Evolutionary conservation across 2,888 invertebrate species (phyloP).

Genomic region (Rhagonycha fulva): DNA sequence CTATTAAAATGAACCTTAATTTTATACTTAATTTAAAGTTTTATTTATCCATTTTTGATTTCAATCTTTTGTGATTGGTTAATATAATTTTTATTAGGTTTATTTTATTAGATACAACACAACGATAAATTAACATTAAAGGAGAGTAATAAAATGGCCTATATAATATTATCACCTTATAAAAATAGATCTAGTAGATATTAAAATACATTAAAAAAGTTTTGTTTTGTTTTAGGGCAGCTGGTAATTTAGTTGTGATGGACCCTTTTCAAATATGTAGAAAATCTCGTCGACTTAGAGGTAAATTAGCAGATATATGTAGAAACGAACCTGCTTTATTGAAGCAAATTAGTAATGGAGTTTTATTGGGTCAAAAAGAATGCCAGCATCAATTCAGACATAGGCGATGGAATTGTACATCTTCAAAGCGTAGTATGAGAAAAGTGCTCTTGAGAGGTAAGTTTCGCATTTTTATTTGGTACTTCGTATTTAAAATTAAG

Average conservation of each 20-base stretch:
- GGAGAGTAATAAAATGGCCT: neutral
- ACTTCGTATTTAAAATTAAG: neutral
- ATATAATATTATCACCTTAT: neutral
- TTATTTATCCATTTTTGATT: neutral
- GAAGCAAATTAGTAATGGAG: conserved; percentile 82
- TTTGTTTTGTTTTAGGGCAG: conserved; percentile 63
- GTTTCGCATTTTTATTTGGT: conserved; percentile 31
- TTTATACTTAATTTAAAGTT: neutral
- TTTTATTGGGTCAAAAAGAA: conserved; percentile 80
- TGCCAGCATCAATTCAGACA: conserved; percentile 86
- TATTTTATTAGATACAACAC: too few relatives aligned
- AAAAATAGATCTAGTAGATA: neutral
- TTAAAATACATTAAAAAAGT: neutral
- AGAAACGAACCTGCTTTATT: conserved; percentile 80
- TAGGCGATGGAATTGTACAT: conserved; percentile 89
- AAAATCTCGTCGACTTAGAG: conserved; percentile 76
- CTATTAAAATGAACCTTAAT: too few relatives aligned
- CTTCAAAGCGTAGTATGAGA: conserved; percentile 76
- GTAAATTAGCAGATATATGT: conserved; percentile 82
- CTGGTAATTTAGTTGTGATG: conserved; percentile 81
- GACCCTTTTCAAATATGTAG: conserved; percentile 89
- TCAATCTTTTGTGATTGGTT: neutral
- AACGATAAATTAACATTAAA: too few relatives aligned
- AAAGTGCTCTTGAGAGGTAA: conserved; percentile 87
- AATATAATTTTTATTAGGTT: neutral